Percentiles rank a stretch among this genome's conserved stretches.
phyloP scores from a whole-genome alignment of 2,797 vertebrate genomes.

The Argentina silus region DNA sequence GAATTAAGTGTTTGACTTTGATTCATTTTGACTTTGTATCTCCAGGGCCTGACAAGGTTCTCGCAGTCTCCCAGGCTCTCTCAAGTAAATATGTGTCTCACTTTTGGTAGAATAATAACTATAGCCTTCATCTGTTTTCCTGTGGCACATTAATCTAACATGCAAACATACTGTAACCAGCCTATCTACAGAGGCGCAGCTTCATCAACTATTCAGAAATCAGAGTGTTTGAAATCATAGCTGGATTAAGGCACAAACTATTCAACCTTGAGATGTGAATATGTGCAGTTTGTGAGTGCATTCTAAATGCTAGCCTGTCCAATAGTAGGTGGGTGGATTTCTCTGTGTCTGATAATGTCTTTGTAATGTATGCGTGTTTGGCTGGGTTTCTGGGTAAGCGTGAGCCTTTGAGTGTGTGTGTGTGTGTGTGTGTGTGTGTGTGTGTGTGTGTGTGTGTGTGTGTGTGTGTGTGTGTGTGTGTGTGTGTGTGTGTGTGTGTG shows the following conservation, averaged over 20 bases:
- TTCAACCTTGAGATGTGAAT: neutral
- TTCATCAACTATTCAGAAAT: neutral
- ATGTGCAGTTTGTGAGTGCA: neutral
- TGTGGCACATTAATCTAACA: neutral
- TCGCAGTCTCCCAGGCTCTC: conserved; percentile 78
- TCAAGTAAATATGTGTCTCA: conserved; percentile 70
- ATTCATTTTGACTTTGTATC: conserved; percentile 41
- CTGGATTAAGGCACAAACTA: neutral
- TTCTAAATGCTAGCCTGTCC: too few relatives aligned
- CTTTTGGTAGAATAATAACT: conserved; percentile 16
- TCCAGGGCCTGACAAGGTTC: conserved; percentile 81
- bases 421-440: neutral
- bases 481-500: too few relatives aligned
- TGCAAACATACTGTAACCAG: neutral
- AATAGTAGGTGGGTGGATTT: neutral
- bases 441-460: neutral
- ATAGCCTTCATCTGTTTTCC: neutral
- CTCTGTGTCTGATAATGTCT: neutral
- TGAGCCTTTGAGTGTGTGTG: neutral
- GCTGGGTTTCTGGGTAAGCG: neutral
- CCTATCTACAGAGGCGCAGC: neutral
- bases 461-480: neutral
- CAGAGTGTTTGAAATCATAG: neutral
- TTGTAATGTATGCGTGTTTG: neutral
- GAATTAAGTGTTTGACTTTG: too few relatives aligned